Base-by-base conservation (phyloP, 1,140 invertebrate species). In the Zelostemma sp. region DNA sequence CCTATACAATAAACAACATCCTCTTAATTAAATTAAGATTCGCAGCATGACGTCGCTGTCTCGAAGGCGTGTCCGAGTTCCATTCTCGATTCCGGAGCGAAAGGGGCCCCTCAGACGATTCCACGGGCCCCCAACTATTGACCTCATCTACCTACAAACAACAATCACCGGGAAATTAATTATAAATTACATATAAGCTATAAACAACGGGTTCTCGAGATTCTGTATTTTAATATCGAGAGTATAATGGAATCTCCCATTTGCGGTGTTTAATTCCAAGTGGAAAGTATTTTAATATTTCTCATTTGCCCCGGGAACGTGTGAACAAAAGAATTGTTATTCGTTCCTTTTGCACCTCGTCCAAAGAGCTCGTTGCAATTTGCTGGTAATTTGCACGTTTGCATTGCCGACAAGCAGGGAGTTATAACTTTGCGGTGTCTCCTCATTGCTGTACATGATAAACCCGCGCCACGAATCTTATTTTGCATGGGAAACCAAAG, bases 21-120 rank as follows among this genome's bases (percentile, higher is more conserved):
- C 51, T 47, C 74, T 77, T 83, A 83, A 83, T 83, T 83, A 79
- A 83, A 83, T 83, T 83, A 83, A 75, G 79, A 81, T 80, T 81
- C 79, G 60, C 66, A 75, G 73, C 72, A 63, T 54, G 53, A 67
- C 59, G 60, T 64, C 53, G 56, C 54, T 64, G 65, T 53, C 61
- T 70, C 45, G 57, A 62, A 68, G 76, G 77, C 76, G 77, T 80
- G 76, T 78, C 73, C 38, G 61, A 66, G 67, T 67, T 61, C 60
- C 64, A 56, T 45, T 49, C 19, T 47, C 17, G 31, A 49, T 56
- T 63, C 47, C 38, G 15, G 38, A 54, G 51, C 41, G 35, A 50
- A 50, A 17, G 28, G 28, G 48, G 28, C 28, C 46, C 25, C 25
- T 28, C 46, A 21, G 19, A 17, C 40, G 21, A 16, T 14, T 49